Conservation (phyloP, 2,113 vertebrate genomes). For the Phrynosoma blainvillii region DNA sequence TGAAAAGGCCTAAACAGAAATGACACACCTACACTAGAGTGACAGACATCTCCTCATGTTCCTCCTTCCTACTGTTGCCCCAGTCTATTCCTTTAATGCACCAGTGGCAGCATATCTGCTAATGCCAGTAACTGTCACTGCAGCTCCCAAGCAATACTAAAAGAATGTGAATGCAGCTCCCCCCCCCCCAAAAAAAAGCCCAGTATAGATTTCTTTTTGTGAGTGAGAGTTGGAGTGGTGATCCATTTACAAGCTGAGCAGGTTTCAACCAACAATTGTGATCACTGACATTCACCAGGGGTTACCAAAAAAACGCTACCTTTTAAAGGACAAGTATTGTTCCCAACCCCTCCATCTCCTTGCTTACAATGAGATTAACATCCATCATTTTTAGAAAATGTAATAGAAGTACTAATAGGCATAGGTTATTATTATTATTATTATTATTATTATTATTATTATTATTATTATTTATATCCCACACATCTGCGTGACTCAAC, state of each 20-base stretch:
- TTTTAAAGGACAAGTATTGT: too few species aligned
- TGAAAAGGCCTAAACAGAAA: background rate
- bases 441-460: too few species aligned
- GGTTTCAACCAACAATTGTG: background rate
- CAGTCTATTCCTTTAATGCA: background rate
- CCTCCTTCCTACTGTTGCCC: background rate
- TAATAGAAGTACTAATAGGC: too few species aligned
- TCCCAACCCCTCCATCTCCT: background rate
- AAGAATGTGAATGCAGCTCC: background rate
- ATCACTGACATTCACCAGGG: background rate
- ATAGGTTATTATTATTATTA: too few species aligned
- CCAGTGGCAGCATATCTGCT: background rate
- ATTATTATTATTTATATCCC: too few species aligned
- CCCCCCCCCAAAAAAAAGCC: too few species aligned
- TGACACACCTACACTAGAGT: too few species aligned
- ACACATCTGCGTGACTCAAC: too few species aligned
- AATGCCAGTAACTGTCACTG: background rate
- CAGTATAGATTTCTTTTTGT: background rate
- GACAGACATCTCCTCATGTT: background rate
- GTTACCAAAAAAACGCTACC: too few species aligned
- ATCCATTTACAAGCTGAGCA: background rate
- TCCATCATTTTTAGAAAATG: too few species aligned
- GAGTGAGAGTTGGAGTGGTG: background rate
- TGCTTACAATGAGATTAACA: background rate
- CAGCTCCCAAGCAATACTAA: background rate